phyloP scores from a whole-genome alignment of 2,888 invertebrate species.

The Ypsolopha scabrella region DNA sequence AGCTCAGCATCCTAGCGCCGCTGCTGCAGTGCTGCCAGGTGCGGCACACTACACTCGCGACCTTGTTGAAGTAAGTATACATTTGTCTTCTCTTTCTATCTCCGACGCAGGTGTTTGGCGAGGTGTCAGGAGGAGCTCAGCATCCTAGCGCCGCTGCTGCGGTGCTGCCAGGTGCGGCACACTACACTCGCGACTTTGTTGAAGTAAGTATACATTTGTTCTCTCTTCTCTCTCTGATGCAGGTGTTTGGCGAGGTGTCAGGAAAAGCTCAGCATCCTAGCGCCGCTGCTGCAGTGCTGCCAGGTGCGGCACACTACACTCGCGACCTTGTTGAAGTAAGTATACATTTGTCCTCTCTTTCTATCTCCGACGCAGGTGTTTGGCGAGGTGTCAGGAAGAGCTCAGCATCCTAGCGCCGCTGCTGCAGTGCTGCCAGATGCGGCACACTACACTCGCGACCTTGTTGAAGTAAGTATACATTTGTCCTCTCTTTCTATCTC shows the following conservation, averaged over 20 bases:
- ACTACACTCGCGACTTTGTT: no score
- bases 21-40: slow-evolving; percentile 95
- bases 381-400: slow-evolving; percentile 7
- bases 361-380: background rate
- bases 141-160: no score
- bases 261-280: no score
- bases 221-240: background rate
- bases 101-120: no score
- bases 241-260: no score
- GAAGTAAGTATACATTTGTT: background rate
- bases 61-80: slow-evolving; percentile 76
- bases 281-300: no score
- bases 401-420: slow-evolving; percentile 94
- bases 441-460: slow-evolving; percentile 86
- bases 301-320: no score
- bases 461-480: slow-evolving; percentile 75
- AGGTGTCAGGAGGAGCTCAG: no score
- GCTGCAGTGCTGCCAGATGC: slow-evolving; percentile 93
- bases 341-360: background rate
- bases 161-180: no score
- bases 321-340: background rate
- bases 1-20: slow-evolving; percentile 91
- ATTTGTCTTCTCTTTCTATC: background rate
- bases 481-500: background rate
- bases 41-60: slow-evolving; percentile 85